A percentile compares a stretch with the other conserved stretches of the same genome.
Evolutionary conservation across 1,140 invertebrate genomes (phyloP).

Genomic region (Dendroctonus ponderosae): DNA sequence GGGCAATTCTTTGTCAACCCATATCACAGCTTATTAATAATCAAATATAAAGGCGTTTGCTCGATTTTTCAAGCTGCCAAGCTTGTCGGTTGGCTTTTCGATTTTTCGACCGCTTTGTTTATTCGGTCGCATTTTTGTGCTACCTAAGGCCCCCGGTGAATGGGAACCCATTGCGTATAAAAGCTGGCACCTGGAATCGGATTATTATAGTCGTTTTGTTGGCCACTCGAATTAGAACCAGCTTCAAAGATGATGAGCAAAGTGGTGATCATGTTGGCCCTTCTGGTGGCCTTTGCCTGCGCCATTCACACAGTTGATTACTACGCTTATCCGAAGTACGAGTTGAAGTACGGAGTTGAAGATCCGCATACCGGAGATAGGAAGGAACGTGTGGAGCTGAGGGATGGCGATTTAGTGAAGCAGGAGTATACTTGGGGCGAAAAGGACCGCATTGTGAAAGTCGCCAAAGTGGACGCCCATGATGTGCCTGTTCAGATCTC

Average conservation of each 20-base stretch:
- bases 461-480: slow-evolving; percentile 25
- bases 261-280: slow-evolving; percentile 7
- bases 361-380: slow-evolving; percentile 59
- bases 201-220: slow-evolving; percentile 14
- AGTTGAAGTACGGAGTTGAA: slow-evolving; percentile 57
- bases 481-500: slow-evolving; percentile 11
- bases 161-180: slow-evolving; percentile 4
- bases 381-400: slow-evolving; percentile 59
- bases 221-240: slow-evolving; percentile 1
- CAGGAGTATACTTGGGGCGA: slow-evolving; percentile 27
- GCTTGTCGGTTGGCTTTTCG: slow-evolving; percentile 1
- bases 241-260: slow-evolving; percentile 15
- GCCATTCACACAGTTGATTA: slow-evolving; percentile 29
- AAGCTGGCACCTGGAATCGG: slow-evolving; percentile 1
- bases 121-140: slow-evolving; percentile 2
- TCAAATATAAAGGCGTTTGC: slow-evolving; percentile 3
- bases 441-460: slow-evolving; percentile 26
- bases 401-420: slow-evolving; percentile 63
- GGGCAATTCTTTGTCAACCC: slow-evolving; percentile 10
- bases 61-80: slow-evolving; percentile 5
- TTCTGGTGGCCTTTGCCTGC: slow-evolving; percentile 17
- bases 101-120: slow-evolving; percentile 19
- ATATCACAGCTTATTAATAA: slow-evolving; percentile 5
- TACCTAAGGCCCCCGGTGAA: slow-evolving; percentile 11
- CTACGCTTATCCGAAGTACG: slow-evolving; percentile 55